phyloP scores from a whole-genome alignment of 2,888 invertebrate genomes.

The Gandaritis pyraliata region DNA sequence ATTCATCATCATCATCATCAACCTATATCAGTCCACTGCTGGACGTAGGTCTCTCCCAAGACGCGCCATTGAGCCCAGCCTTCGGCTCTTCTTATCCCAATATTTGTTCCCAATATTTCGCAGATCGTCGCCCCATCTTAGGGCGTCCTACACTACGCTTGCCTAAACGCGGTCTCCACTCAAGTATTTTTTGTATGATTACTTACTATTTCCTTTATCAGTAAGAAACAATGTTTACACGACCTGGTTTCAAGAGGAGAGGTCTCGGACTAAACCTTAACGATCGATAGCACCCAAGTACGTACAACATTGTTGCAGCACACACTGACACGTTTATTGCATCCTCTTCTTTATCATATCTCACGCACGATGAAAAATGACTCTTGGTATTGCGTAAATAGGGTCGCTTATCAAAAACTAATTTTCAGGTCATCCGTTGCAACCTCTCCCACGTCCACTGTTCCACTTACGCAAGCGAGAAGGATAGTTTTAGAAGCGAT shows the following conservation, averaged over 20 bases:
- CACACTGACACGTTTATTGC: slow-evolving; percentile 16
- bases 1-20: no score
- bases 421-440: neutral
- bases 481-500: neutral
- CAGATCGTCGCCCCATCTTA: no score
- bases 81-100: no score
- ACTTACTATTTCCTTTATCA: no score
- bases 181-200: no score
- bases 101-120: no score
- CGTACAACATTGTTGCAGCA: slow-evolving; percentile 5
- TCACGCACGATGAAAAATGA: neutral
- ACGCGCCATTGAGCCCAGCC: no score
- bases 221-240: neutral
- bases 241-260: slow-evolving; percentile 1
- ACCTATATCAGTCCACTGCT: no score
- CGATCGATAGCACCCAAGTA: neutral
- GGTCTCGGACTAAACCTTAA: neutral
- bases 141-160: no score
- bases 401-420: slow-evolving; percentile 6
- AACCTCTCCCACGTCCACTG: neutral
- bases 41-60: no score
- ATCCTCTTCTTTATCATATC: slow-evolving; percentile 9
- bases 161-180: no score
- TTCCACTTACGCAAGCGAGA: slow-evolving; percentile 4
- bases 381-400: slow-evolving; percentile 1